Evolutionary conservation across 1,140 invertebrate genomes (phyloP).

Genomic region (Leptoteleia sp.): DNA sequence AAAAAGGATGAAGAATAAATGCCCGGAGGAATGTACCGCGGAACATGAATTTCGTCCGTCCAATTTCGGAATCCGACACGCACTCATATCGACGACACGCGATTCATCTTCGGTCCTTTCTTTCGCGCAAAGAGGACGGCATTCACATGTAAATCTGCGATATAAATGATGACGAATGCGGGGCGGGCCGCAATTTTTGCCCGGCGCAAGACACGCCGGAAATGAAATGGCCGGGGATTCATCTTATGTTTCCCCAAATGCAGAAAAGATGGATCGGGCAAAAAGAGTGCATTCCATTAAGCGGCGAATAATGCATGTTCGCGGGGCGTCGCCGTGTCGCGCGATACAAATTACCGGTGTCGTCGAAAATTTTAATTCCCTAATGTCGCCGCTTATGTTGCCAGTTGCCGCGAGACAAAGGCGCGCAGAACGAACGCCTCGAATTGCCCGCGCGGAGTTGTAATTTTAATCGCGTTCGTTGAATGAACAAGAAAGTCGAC

Average conservation of each 20-base stretch:
- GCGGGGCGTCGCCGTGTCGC: not conserved
- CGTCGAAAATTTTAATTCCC: conserved; percentile 16
- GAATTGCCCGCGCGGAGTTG: too few species aligned
- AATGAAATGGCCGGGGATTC: conserved; percentile 47
- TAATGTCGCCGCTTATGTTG: conserved; percentile 1
- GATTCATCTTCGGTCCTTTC: conserved; percentile 32
- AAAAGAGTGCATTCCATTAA: conserved; percentile 37
- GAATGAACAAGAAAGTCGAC: too few species aligned
- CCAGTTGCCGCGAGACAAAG: not conserved
- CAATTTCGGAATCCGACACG: too few species aligned
- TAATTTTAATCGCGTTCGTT: too few species aligned
- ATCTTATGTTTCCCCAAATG: conserved; percentile 41
- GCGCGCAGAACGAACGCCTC: too few species aligned
- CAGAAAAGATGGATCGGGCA: conserved; percentile 43
- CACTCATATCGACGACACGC: not conserved
- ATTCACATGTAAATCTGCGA: conserved; percentile 47
- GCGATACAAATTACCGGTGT: conserved; percentile 6
- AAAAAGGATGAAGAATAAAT: too few species aligned
- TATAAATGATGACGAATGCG: conserved; percentile 56
- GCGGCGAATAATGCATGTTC: conserved; percentile 15
- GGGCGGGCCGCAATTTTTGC: conserved; percentile 41
- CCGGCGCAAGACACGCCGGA: conserved; percentile 26
- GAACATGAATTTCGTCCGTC: too few species aligned
- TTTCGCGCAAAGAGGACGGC: conserved; percentile 22
- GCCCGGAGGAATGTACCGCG: too few species aligned